These are phyloP conservation scores for Anoplius nigerrimus DNA, from an alignment of 2,888 invertebrate species.

Conservation along the genomic window DNA sequence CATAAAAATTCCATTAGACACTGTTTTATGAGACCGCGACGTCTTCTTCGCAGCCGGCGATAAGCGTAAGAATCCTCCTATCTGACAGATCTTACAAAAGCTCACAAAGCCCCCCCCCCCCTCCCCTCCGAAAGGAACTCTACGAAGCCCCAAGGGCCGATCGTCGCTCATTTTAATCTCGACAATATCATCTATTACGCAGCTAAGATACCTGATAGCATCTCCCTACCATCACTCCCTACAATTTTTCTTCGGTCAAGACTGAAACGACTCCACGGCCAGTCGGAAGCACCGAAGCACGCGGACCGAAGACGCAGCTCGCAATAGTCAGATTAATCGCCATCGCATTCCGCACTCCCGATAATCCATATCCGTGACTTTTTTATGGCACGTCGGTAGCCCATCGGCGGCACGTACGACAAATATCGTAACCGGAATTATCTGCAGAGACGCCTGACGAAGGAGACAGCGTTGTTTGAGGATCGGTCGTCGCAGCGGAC, in stretches of 20 bases:
- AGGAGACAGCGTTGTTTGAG: slow-evolving; percentile 46
- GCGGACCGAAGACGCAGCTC: too few species aligned
- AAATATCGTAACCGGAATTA: slow-evolving; percentile 50
- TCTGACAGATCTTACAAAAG: slow-evolving; percentile 16
- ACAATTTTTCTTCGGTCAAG: too few species aligned
- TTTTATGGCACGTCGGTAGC: slow-evolving; percentile 50
- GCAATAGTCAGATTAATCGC: slow-evolving; percentile 2
- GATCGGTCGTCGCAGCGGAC: slow-evolving; percentile 27
- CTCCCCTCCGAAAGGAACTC: slow-evolving; percentile 13
- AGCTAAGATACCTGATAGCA: too few species aligned
- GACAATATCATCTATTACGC: too few species aligned
- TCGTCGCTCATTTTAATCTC: too few species aligned
- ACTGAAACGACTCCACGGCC: too few species aligned
- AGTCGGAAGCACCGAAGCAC: too few species aligned
- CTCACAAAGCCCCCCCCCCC: slow-evolving; percentile 15
- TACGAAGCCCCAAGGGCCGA: too few species aligned
- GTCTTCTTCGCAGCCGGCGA: neutral
- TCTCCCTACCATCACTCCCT: too few species aligned
- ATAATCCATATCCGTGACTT: too few species aligned
- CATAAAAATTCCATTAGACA: slow-evolving; percentile 51
- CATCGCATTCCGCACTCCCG: too few species aligned
- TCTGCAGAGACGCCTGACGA: slow-evolving; percentile 24
- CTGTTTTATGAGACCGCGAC: neutral
- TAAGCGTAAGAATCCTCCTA: slow-evolving; percentile 21
- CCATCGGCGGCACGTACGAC: slow-evolving; percentile 49